Base-by-base conservation (phyloP, 1,140 invertebrate genomes). In the Heliconius himera region DNA sequence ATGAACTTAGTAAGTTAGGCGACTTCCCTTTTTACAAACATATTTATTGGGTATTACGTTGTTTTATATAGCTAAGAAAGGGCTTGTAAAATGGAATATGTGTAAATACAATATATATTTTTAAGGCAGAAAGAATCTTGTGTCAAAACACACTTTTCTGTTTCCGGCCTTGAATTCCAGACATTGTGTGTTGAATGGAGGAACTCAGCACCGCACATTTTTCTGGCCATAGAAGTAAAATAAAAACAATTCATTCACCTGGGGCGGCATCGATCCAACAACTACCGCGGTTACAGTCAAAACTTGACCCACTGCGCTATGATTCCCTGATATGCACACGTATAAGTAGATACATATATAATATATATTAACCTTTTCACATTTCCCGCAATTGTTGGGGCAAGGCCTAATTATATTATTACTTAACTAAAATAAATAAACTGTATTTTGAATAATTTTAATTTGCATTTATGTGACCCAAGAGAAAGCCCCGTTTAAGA, bases 1-100 rank as follows among this genome's bases (percentile, higher is more conserved):
- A 79, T 76, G 36, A 72, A 75, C 60, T 70, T 70, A 66, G 22
- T 29, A 29, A 66, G 22, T 66, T 26, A 66, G 60, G 6, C 26
- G 26, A 66, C 60, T 66, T 29, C 22, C 60, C 60, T 66, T 66
- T 66, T 66, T 29, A 66, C 26, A 66, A 66, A 66, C 60, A 66
- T 29, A 66, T 66, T 66, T 66, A 66, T 66, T 66, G 13, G 26
- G 22, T 29, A 66, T 66, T 66, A 29, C 22, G 29, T 16, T 26
- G 3, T 29, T 66, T 66, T 18, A 22, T 60, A 22, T 22, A 22
- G 3, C n/a, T 60, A 9, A 20, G 16, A n/a, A 56, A 56, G 54
- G 54, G n/a, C n/a, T 56, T n/a, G 2, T 3, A 22, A 22, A 60
- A 60, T 22, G 8, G 54, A 2, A 11, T n/a, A 56, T 8, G 49